These are phyloP conservation scores for Lithophane leautieri DNA, from an alignment of 2,888 invertebrate genomes.

Conservation along the genomic window DNA sequence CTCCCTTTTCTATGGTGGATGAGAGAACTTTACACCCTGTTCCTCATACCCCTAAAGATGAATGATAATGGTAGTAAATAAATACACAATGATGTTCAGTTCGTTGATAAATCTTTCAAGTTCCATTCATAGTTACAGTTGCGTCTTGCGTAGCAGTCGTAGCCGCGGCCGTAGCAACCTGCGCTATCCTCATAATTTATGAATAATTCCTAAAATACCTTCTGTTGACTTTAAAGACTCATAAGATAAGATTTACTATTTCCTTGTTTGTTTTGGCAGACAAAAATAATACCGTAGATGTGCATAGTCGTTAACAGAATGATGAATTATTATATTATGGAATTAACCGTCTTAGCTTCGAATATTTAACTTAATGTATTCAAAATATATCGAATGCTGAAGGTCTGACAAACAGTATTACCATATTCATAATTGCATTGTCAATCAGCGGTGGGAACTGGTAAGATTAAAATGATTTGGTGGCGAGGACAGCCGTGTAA, in stretches of 20 bases:
- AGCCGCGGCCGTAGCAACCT: background rate
- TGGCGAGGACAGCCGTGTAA: slow-evolving; percentile 77
- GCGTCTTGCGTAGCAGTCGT: slow-evolving; percentile 2
- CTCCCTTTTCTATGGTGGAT: no score
- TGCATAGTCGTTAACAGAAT: slow-evolving; percentile 33
- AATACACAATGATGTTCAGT: slow-evolving; percentile 14
- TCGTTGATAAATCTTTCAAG: slow-evolving; percentile 33
- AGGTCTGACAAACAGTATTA: slow-evolving; percentile 77
- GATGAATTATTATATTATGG: slow-evolving; percentile 17
- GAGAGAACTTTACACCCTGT: no score
- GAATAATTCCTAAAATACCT: slow-evolving; percentile 31
- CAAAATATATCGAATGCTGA: slow-evolving; percentile 62
- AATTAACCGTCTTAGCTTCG: slow-evolving; percentile 41
- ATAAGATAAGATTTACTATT: slow-evolving; percentile 53
- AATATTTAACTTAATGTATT: slow-evolving; percentile 52
- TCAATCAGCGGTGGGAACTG: slow-evolving; percentile 77
- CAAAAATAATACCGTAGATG: slow-evolving; percentile 27
- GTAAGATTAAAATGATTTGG: slow-evolving; percentile 74
- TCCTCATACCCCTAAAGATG: no score
- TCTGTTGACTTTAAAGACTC: slow-evolving; percentile 30
- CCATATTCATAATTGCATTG: slow-evolving; percentile 82
- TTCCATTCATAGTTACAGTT: slow-evolving; percentile 31
- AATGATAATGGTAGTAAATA: slow-evolving; percentile 17
- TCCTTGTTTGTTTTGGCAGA: slow-evolving; percentile 38
- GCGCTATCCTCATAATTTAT: slow-evolving; percentile 28